Evolutionary conservation across 2,888 invertebrate species (phyloP).

Genomic region (Molanna angustata): DNA sequence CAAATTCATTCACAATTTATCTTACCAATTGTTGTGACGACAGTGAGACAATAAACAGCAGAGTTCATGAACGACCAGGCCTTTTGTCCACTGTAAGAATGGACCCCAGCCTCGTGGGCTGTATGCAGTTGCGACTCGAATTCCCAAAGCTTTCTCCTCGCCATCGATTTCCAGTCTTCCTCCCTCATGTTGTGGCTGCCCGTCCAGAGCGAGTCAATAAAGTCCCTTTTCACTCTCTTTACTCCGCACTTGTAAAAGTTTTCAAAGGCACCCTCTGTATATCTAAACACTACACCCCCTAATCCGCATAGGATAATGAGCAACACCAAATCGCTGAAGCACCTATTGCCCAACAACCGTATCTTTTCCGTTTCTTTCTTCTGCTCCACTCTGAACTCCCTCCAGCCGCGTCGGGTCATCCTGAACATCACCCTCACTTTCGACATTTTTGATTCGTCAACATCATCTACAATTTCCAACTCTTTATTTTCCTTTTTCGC

Average conservation of each 20-base stretch:
- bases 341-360: slow-evolving; percentile 59
- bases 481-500: slow-evolving; percentile 35
- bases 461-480: slow-evolving; percentile 4
- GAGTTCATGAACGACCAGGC: slow-evolving; percentile 89
- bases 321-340: slow-evolving; percentile 65
- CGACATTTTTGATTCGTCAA: slow-evolving; percentile 17
- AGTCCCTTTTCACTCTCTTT: slow-evolving; percentile 80
- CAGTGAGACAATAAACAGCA: slow-evolving; percentile 80
- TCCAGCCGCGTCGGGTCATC: slow-evolving; percentile 47
- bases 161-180: slow-evolving; percentile 88
- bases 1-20: slow-evolving; percentile 1
- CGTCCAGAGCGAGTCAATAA: slow-evolving; percentile 79
- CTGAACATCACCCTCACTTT: slow-evolving; percentile 11
- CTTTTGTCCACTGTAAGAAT: slow-evolving; percentile 78
- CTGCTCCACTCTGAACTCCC: slow-evolving; percentile 57
- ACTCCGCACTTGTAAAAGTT: slow-evolving; percentile 85
- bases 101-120: slow-evolving; percentile 81
- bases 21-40: slow-evolving; percentile 89
- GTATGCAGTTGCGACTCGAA: slow-evolving; percentile 85
- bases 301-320: slow-evolving; percentile 72
- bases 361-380: slow-evolving; percentile 56
- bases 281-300: slow-evolving; percentile 77
- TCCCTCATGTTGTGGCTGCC: slow-evolving; percentile 79
- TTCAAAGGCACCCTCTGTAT: slow-evolving; percentile 82
- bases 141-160: slow-evolving; percentile 72